Conservation (phyloP, 2,888 invertebrate genomes). For the Eurois occulta region DNA sequence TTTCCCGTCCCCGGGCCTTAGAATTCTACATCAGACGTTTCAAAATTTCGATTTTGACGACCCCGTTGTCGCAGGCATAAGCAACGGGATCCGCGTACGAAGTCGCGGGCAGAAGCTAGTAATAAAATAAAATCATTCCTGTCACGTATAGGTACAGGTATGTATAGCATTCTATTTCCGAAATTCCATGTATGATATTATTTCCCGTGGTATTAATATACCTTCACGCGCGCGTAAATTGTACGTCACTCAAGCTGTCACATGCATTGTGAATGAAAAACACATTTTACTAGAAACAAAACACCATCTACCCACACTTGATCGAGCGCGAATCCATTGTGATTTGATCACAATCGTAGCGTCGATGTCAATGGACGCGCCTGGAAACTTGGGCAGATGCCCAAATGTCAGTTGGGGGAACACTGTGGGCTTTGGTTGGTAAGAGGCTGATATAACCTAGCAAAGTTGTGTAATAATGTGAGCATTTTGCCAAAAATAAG, state of each 20-base stretch:
- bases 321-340: slow-evolving; percentile 50
- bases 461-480: background rate
- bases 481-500: background rate
- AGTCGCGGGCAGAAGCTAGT: no score
- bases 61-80: no score
- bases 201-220: background rate
- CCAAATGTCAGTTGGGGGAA: slow-evolving; percentile 43
- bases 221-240: background rate
- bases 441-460: slow-evolving; percentile 2
- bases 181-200: no score
- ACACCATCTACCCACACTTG: slow-evolving; percentile 34
- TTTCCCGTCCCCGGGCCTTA: no score
- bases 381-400: slow-evolving; percentile 46
- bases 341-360: slow-evolving; percentile 44
- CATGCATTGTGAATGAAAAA: slow-evolving; percentile 24
- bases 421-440: background rate
- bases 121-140: no score
- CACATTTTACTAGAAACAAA: slow-evolving; percentile 32
- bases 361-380: slow-evolving; percentile 37
- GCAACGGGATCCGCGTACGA: no score
- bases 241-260: slow-evolving; percentile 4
- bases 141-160: no score
- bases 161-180: no score
- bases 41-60: no score
- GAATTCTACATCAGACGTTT: no score